Evolutionary conservation across 1,140 invertebrate species (phyloP).

Genomic region (Drosophila parabipectinata): DNA sequence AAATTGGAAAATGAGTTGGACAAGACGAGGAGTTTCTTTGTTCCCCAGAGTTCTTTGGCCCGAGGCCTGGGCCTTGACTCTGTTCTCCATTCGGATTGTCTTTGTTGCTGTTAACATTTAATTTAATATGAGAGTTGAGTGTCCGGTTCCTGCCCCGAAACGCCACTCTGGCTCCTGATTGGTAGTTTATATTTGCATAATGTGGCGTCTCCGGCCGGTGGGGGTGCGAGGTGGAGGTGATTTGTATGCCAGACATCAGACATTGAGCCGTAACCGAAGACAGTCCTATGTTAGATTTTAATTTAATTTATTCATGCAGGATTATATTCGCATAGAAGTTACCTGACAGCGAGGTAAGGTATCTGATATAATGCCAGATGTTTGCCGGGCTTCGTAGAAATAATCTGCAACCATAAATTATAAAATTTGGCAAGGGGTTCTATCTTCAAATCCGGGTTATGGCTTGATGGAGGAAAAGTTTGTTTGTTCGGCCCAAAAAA

Average conservation of each 20-base stretch:
- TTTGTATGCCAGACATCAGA: constrained; percentile 66
- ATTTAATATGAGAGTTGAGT: constrained; percentile 62
- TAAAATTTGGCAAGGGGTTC: no score
- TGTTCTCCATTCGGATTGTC: constrained; percentile 57
- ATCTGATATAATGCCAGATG: neutral
- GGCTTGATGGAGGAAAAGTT: no score
- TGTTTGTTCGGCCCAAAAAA: constrained; percentile 5
- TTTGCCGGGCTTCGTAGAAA: no score
- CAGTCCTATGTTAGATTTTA: constrained; percentile 22
- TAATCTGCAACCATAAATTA: neutral
- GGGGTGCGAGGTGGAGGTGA: constrained; percentile 53
- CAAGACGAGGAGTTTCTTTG: constrained; percentile 37
- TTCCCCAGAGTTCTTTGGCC: constrained; percentile 61
- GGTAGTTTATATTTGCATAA: constrained; percentile 40
- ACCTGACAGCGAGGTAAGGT: neutral
- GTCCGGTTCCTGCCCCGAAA: constrained; percentile 8
- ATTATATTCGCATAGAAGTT: constrained; percentile 5
- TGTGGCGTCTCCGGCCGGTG: constrained; percentile 12
- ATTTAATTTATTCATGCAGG: constrained; percentile 69
- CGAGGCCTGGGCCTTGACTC: constrained; percentile 60
- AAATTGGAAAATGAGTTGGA: constrained; percentile 7
- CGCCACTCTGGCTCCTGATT: constrained; percentile 16
- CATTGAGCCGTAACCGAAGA: constrained; percentile 19
- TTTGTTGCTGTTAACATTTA: constrained; percentile 60
- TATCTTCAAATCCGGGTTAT: no score